Base-by-base conservation (phyloP, 2,113 vertebrate genomes). In the Caranx ignobilis region DNA sequence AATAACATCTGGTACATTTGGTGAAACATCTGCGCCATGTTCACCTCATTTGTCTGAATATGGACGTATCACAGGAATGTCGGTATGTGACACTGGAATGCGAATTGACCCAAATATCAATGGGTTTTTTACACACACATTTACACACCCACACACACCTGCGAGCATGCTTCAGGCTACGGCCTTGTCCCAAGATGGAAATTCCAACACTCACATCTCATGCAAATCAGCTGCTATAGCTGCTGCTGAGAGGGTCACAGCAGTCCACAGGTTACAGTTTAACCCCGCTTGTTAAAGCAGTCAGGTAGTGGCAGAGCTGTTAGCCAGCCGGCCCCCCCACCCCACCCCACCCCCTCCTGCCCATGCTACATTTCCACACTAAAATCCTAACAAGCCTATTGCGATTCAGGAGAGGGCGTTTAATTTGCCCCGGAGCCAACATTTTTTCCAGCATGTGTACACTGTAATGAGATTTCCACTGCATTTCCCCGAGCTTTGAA, bases 381-480 rank as follows among this genome's bases (percentile, higher is more conserved):
- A 84, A 89, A 90, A 75, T 86, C 76, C 83, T 85, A 92, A 92
- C 85, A 89, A 88, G 86, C 84, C 87, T 81, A 82, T 89, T 93
- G 80, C 67, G 11, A 91, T 92, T 91, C 91, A 91, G 80, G 77
- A 87, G 91, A 88, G 71, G 83, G 75, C 64, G 71, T 89, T 90
- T 89, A 89, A 90, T 92, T 91, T 88, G 85, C 90, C 87, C 86
- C 19, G 48, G 39, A 91, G 90, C 90, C 48, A 86, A 79, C 74
- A 55, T 80, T 88, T 82, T 83, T 87, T 87, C 84, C 88, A 85
- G 87, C 84, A 70, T 89, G 89, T 88, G 90, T 90, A 84, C 85
- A 60, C 81, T 65, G 71, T 91, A 92, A 92, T 94, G 88, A 88
- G 86, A 91, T 92, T 93, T 92, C 87, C 88, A 85, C 88, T 87